A percentile compares a stretch with the other conserved stretches of the same genome.
phyloP scores from a whole-genome alignment of 2,797 vertebrate species.

The Acestrorhynchus altus region DNA sequence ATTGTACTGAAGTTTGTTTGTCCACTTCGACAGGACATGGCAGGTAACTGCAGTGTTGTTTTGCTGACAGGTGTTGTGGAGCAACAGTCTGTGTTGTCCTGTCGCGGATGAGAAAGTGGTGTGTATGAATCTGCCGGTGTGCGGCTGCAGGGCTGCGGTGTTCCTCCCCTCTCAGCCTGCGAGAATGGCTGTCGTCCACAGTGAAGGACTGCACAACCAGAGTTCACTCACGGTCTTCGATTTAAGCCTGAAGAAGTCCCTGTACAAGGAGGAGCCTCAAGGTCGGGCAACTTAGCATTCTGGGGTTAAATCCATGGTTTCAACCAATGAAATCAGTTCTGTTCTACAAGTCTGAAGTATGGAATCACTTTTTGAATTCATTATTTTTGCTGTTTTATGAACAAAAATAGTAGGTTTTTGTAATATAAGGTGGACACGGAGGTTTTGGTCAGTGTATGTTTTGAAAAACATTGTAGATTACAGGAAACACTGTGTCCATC shows the following conservation, averaged over 20 bases:
- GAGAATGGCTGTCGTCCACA: slow-evolving; percentile 72
- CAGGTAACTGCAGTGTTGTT: slow-evolving; percentile 22
- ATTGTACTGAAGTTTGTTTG: no score
- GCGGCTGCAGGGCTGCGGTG: slow-evolving; percentile 67
- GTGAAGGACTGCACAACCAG: slow-evolving; percentile 5
- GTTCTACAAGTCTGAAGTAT: no score
- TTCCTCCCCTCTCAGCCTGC: slow-evolving; percentile 76
- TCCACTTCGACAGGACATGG: no score
- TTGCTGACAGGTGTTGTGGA: slow-evolving; percentile 71
- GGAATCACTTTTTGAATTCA: no score
- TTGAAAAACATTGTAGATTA: no score
- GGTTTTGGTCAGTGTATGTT: no score
- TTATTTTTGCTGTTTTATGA: no score
- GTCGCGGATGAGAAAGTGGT: slow-evolving; percentile 64
- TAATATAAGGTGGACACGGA: no score
- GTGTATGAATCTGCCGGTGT: slow-evolving; percentile 66
- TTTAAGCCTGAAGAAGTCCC: slow-evolving; percentile 71
- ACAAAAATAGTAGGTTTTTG: no score
- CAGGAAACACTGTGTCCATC: no score
- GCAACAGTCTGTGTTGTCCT: slow-evolving; percentile 66
- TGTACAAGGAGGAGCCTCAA: slow-evolving; percentile 68
- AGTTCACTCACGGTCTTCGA: slow-evolving; percentile 72
- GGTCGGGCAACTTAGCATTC: slow-evolving; percentile 62
- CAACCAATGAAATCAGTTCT: no score
- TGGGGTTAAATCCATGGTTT: no score